These are phyloP conservation scores for Eleutherodactylus coqui DNA, from an alignment of 2,797 vertebrate genomes.

Conservation along the genomic window DNA sequence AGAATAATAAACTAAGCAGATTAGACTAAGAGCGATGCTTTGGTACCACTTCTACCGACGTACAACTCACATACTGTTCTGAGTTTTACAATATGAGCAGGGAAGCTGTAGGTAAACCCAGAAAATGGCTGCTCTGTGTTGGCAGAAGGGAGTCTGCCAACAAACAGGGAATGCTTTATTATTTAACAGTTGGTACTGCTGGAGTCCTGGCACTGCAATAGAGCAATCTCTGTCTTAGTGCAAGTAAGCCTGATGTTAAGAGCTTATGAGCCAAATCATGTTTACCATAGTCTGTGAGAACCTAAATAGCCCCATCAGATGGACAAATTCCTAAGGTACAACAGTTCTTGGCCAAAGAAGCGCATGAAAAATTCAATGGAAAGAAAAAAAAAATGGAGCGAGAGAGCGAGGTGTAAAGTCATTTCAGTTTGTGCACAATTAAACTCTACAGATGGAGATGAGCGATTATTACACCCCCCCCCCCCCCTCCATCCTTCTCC, in stretches of 20 bases:
- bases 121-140: conserved; percentile 69
- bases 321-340: conserved; percentile 71
- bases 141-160: conserved; percentile 74
- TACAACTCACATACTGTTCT: conserved; percentile 61
- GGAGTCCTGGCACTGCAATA: conserved; percentile 80
- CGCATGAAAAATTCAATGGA: conserved; percentile 46
- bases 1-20: conserved; percentile 76
- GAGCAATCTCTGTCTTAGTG: conserved; percentile 78
- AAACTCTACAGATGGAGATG: conserved; percentile 29
- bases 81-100: conserved; percentile 63
- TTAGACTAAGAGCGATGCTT: conserved; percentile 74
- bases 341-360: conserved; percentile 52
- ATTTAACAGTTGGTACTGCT: conserved; percentile 86
- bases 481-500: not conserved
- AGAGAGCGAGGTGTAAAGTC: conserved; percentile 32
- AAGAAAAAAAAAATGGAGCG: conserved; percentile 14
- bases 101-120: conserved; percentile 76
- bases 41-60: conserved; percentile 62
- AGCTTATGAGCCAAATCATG: conserved; percentile 76
- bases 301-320: conserved; percentile 72
- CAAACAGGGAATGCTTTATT: conserved; percentile 81
- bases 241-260: conserved; percentile 77
- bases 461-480: not conserved
- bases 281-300: conserved; percentile 76
- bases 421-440: conserved; percentile 15